Evolutionary conservation across 1,140 invertebrate genomes (phyloP).

Genomic region (Proales similis): DNA sequence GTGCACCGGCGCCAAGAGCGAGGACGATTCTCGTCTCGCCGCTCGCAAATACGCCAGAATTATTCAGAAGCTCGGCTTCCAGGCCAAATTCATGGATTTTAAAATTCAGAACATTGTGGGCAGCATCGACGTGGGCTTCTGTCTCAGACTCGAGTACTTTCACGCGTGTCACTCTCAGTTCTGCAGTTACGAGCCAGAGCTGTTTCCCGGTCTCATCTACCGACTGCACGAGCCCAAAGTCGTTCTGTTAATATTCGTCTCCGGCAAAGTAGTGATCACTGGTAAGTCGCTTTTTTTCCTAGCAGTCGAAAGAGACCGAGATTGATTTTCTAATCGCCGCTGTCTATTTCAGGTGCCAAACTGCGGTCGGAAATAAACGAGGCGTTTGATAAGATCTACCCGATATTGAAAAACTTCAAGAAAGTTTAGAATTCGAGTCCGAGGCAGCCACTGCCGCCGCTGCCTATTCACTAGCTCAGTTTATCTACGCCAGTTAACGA

Average conservation of each 20-base stretch:
- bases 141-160: slow-evolving; percentile 90
- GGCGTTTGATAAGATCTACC: slow-evolving; percentile 99
- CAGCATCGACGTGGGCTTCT: slow-evolving; percentile 98
- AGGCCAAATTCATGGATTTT: slow-evolving; percentile 97
- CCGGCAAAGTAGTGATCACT: slow-evolving; percentile 93
- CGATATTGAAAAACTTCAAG: slow-evolving; percentile 89
- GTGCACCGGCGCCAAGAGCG: slow-evolving; percentile 99
- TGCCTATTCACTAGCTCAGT: too few species aligned
- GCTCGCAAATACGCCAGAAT: slow-evolving; percentile 99
- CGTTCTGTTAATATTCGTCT: slow-evolving; percentile 94
- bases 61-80: slow-evolving; percentile 94
- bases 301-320: slow-evolving; percentile 44
- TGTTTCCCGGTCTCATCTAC: slow-evolving; percentile 98
- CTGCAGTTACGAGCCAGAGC: slow-evolving; percentile 60
- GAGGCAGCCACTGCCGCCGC: too few species aligned
- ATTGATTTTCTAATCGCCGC: slow-evolving; percentile 39
- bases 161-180: slow-evolving; percentile 59
- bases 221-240: slow-evolving; percentile 99
- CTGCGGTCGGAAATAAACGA: slow-evolving; percentile 95
- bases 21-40: slow-evolving; percentile 89
- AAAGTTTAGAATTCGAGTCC: slow-evolving; percentile 30
- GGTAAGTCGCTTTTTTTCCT: slow-evolving; percentile 44
- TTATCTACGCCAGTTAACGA: too few species aligned
- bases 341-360: slow-evolving; percentile 74
- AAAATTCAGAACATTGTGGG: slow-evolving; percentile 99